These are phyloP conservation scores for Corythucha ciliata DNA, from an alignment of 2,888 invertebrate genomes.

Conservation along the genomic window DNA sequence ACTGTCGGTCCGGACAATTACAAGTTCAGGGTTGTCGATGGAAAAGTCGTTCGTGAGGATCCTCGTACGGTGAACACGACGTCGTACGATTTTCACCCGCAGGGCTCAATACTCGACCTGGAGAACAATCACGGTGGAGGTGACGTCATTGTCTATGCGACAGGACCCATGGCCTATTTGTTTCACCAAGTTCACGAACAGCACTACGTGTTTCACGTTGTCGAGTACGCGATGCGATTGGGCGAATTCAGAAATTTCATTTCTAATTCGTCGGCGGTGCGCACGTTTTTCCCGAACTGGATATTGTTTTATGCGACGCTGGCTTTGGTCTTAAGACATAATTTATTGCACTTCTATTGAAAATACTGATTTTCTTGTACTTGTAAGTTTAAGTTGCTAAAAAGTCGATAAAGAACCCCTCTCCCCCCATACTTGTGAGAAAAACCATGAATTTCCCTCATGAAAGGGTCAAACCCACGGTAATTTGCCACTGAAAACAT, in stretches of 20 bases:
- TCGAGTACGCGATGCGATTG: conserved; percentile 49
- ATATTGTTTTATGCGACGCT: too few relatives aligned
- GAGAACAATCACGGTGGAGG: conserved; percentile 37
- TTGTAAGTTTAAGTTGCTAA: too few relatives aligned
- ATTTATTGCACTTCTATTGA: too few relatives aligned
- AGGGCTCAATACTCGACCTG: conserved; percentile 30
- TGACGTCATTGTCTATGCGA: conserved; percentile 46
- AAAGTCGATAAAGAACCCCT: too few relatives aligned
- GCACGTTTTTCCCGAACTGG: too few relatives aligned
- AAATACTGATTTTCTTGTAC: too few relatives aligned
- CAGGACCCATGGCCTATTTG: conserved; percentile 77
- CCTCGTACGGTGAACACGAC: conserved; percentile 52
- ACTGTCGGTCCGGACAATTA: conserved; percentile 64
- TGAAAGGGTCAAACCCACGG: too few relatives aligned
- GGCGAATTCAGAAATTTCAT: conserved; percentile 15
- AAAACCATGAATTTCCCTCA: too few relatives aligned
- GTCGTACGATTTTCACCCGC: conserved; percentile 42
- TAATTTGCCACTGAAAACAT: too few relatives aligned
- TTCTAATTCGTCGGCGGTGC: too few relatives aligned
- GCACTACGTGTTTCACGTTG: conserved; percentile 75
- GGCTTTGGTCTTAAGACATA: too few relatives aligned
- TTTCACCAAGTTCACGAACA: conserved; percentile 87
- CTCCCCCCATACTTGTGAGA: too few relatives aligned
- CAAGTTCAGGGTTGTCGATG: conserved; percentile 27
- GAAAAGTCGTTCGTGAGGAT: conserved; percentile 48